phyloP scores from a whole-genome alignment of 2,113 vertebrate species.

The Rhinolophus ferrumequinum region DNA sequence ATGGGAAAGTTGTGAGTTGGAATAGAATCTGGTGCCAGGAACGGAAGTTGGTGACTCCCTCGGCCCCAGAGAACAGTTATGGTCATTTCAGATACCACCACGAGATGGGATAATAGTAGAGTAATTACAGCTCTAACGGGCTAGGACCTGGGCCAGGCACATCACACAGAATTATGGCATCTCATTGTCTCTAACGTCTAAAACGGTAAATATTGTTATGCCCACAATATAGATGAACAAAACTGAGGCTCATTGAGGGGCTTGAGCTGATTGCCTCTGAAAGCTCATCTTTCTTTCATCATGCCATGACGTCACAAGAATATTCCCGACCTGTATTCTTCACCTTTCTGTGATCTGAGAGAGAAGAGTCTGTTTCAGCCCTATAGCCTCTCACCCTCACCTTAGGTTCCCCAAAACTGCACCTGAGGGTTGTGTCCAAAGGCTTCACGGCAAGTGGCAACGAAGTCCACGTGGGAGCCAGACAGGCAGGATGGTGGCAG shows the following conservation, averaged over 20 bases:
- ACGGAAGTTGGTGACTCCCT: not conserved
- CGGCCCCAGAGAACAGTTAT: fast-evolving
- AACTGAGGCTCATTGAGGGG: not conserved
- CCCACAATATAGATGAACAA: not conserved
- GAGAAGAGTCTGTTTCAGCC: not conserved
- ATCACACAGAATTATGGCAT: not conserved
- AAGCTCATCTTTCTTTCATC: not conserved
- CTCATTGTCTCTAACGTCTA: not conserved
- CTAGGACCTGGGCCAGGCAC: not conserved
- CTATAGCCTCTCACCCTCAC: not conserved
- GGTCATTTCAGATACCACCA: not conserved
- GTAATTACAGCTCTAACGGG: not conserved
- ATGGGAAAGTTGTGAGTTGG: fast-evolving
- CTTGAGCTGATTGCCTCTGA: not conserved
- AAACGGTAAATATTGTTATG: not conserved
- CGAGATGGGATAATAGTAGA: not conserved
- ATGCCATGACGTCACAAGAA: not conserved
- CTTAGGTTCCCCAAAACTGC: not conserved
- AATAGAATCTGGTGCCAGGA: not conserved
- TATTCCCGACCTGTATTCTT: not conserved
- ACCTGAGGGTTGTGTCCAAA: not conserved
- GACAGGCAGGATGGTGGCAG: not conserved
- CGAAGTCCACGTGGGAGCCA: not conserved
- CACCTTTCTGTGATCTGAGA: not conserved
- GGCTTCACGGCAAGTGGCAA: not conserved